Base-by-base conservation (phyloP, 1,140 invertebrate species). In the Papilio helenus region DNA sequence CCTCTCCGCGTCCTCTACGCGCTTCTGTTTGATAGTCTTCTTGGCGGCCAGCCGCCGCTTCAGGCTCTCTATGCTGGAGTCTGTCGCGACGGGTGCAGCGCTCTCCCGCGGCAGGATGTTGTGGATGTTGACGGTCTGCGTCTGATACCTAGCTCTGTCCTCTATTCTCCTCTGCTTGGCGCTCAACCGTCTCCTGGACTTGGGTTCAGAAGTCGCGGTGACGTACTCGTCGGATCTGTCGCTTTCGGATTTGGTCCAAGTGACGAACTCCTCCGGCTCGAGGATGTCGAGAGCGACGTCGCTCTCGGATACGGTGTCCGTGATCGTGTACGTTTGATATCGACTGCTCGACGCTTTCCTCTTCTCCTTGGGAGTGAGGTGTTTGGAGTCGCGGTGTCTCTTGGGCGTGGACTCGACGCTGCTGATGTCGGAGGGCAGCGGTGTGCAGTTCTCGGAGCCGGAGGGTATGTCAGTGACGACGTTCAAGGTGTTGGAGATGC, bases 251-350 rank as follows among this genome's bases (percentile, higher is more conserved):
- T 92, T 94, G 0, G 93, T 93, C 93, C 93, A 94, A 44, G 93
- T 94, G 8, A 91, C 44, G 71, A 94, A 95, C 68, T 85, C 90
- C 79, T 90, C 90, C 0, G 85, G 81, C 51, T 92, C 87, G 0
- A 87, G 84, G 0, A 87, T 83, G 83, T 89, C 87, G 4, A 89
- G 72, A 8, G 85, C 88, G 49, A 85, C 85, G 34, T 91, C 89
- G 68, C 72, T 86, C 46, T 89, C 91, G 4, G 87, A 81, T 18
- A 87, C 88, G 0, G 88, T 96, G 20, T 96, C 96, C 18, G 95
- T 96, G 51, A 98, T 97, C 0, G 97, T 97, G 84, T 97, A 97
- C 0, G 97, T 98, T 87, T 96, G 96, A 85, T 97, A 98, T 76
- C 97, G 95, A 83, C 98, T 97, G 87, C 97, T 97, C 2, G 96